These are phyloP conservation scores for Phyllotreta cruciferae DNA, from an alignment of 2,888 invertebrate species.

Conservation along the genomic window DNA sequence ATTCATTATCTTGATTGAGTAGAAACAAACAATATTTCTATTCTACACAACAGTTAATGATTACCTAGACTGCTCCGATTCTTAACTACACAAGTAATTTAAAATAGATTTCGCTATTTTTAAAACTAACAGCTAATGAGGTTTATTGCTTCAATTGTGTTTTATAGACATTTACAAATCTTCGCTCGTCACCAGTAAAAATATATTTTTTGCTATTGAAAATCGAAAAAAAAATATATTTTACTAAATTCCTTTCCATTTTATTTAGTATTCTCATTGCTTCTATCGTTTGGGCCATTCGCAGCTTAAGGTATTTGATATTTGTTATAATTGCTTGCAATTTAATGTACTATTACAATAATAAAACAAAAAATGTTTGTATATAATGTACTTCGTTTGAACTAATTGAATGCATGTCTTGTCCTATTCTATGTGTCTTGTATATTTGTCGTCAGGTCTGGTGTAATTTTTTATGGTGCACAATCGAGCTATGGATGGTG, in stretches of 20 bases:
- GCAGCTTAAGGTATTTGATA: conserved; percentile 20
- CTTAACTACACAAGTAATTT: conserved; percentile 6
- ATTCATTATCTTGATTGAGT: too few relatives aligned
- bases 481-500: conserved; percentile 56
- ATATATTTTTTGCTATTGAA: neutral
- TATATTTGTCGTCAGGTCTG: conserved; percentile 37
- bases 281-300: neutral
- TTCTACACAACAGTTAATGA: neutral
- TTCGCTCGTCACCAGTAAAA: neutral
- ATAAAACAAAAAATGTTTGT: too few relatives aligned
- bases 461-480: conserved; percentile 40
- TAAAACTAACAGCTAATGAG: conserved; percentile 16
- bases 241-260: neutral
- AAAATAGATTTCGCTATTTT: conserved; percentile 29
- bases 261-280: conserved; percentile 10
- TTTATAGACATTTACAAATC: conserved; percentile 1
- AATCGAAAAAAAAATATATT: conserved; percentile 13
- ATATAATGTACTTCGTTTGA: neutral
- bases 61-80: neutral
- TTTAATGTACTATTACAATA: conserved; percentile 8
- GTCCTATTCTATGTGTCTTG: conserved; percentile 40
- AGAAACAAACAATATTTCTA: neutral
- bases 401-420: conserved; percentile 24
- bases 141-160: conserved; percentile 18
- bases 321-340: neutral